Percentiles rank a stretch among this genome's conserved stretches.
These are phyloP conservation scores for Cheilosia impressa DNA, from an alignment of 2,888 invertebrate species.

Conservation along the genomic window DNA sequence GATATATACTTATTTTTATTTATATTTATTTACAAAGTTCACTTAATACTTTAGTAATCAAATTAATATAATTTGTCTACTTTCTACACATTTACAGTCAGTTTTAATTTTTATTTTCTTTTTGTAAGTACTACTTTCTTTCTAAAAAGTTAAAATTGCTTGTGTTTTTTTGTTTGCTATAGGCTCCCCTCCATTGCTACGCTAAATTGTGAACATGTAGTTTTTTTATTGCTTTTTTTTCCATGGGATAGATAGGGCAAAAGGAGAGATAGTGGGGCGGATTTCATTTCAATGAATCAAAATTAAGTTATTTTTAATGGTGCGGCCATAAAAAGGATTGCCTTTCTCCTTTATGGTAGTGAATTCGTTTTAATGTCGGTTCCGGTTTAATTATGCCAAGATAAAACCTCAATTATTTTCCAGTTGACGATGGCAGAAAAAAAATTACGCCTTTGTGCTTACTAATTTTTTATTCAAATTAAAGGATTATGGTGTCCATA, in stretches of 20 bases:
- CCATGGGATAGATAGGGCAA: constrained; percentile 2
- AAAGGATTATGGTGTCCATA: not conserved
- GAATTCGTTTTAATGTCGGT: constrained; percentile 29
- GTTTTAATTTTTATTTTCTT: constrained; percentile 22
- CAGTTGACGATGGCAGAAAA: constrained; percentile 23
- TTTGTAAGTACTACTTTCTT: not conserved
- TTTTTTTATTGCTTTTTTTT: constrained; percentile 47
- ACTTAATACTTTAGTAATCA: constrained; percentile 56
- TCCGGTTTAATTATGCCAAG: constrained; percentile 46
- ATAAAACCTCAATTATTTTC: constrained; percentile 32
- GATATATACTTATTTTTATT: constrained; percentile 32
- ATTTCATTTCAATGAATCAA: constrained; percentile 17
- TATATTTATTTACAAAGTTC: constrained; percentile 54
- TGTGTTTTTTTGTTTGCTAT: constrained; percentile 14
- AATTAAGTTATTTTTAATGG: constrained; percentile 38
- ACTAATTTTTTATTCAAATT: constrained; percentile 19
- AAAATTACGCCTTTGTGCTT: constrained; percentile 2
- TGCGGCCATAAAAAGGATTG: constrained; percentile 38
- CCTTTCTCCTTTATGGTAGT: constrained; percentile 7
- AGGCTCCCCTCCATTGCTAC: constrained; percentile 13
- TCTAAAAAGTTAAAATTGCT: constrained; percentile 60
- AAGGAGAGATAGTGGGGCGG: constrained; percentile 1
- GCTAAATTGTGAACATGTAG: constrained; percentile 40
- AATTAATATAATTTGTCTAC: constrained; percentile 75
- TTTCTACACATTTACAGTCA: constrained; percentile 72